These are phyloP conservation scores for Papilio aristodemus DNA, from an alignment of 1,140 invertebrate species.

Conservation along the genomic window DNA sequence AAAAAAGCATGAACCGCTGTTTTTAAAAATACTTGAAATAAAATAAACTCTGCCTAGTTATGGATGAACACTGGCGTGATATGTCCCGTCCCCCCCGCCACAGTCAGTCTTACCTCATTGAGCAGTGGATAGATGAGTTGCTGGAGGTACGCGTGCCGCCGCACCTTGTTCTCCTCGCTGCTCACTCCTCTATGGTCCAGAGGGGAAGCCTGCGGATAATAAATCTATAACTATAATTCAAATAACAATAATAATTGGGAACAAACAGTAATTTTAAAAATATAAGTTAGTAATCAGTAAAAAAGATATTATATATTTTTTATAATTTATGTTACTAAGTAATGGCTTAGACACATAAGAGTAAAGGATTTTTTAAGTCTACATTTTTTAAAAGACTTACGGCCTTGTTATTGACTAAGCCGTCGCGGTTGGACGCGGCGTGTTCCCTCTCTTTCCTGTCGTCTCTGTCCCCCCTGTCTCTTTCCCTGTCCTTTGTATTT, in stretches of 20 bases:
- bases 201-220: constrained; percentile 67
- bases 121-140: constrained; percentile 70
- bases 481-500: constrained; percentile 48
- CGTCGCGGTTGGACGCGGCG: constrained; percentile 74
- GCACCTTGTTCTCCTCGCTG: constrained; percentile 71
- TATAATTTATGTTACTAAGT: too few species aligned
- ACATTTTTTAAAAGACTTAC: constrained; percentile 70
- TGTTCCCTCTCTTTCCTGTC: constrained; percentile 49
- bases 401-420: constrained; percentile 79
- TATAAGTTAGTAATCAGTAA: too few species aligned
- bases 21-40: too few species aligned
- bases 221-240: constrained; percentile 15
- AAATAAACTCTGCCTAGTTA: too few species aligned
- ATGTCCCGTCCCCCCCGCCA: too few species aligned
- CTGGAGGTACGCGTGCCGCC: constrained; percentile 74
- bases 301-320: too few species aligned
- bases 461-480: constrained; percentile 47
- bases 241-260: too few species aligned
- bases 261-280: too few species aligned
- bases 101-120: constrained; percentile 63
- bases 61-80: too few species aligned
- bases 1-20: too few species aligned
- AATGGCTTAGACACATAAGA: too few species aligned
- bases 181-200: constrained; percentile 81
- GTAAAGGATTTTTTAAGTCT: too few species aligned